Conservation (phyloP, 2,797 vertebrate species). For the Mus minutoides region DNA sequence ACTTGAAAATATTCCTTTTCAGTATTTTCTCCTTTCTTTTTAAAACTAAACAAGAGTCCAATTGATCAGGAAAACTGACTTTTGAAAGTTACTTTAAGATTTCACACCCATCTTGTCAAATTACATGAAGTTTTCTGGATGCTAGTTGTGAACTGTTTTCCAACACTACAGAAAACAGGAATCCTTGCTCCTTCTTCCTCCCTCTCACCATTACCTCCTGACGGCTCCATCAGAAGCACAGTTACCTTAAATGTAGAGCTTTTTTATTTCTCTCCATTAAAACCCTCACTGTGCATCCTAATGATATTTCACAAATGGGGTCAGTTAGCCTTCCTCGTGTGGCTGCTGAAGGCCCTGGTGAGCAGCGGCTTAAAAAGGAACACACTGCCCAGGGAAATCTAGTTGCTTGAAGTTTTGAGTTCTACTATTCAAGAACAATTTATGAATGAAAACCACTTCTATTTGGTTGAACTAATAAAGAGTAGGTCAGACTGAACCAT, state of each 20-base stretch:
- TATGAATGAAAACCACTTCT: slow-evolving; percentile 53
- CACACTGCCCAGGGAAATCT: neutral
- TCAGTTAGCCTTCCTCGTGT: neutral
- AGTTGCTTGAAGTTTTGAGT: neutral
- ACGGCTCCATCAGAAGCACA: slow-evolving; percentile 63
- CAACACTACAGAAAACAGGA: slow-evolving; percentile 66
- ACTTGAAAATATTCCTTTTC: slow-evolving; percentile 25
- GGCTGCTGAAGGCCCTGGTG: slow-evolving; percentile 18
- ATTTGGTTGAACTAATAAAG: slow-evolving; percentile 57
- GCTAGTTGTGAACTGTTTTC: slow-evolving; percentile 68
- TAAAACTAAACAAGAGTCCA: slow-evolving; percentile 10
- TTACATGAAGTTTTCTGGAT: slow-evolving; percentile 50
- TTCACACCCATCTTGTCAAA: slow-evolving; percentile 48
- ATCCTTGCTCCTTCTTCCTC: slow-evolving; percentile 44
- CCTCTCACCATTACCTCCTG: slow-evolving; percentile 48
- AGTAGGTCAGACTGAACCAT: slow-evolving; percentile 56
- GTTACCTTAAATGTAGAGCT: slow-evolving; percentile 60
- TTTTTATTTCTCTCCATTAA: slow-evolving; percentile 61
- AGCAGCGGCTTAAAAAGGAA: neutral
- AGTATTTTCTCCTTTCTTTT: neutral
- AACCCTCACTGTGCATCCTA: slow-evolving; percentile 52
- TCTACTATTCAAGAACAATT: slow-evolving; percentile 53
- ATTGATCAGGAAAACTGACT: slow-evolving; percentile 31
- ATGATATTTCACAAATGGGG: slow-evolving; percentile 45
- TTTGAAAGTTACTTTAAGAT: slow-evolving; percentile 45